Evolutionary conservation across 2,797 vertebrate genomes (phyloP), one percentile per base, ranked within the genome.

Genomic region (Rhincodon typus): DNA sequence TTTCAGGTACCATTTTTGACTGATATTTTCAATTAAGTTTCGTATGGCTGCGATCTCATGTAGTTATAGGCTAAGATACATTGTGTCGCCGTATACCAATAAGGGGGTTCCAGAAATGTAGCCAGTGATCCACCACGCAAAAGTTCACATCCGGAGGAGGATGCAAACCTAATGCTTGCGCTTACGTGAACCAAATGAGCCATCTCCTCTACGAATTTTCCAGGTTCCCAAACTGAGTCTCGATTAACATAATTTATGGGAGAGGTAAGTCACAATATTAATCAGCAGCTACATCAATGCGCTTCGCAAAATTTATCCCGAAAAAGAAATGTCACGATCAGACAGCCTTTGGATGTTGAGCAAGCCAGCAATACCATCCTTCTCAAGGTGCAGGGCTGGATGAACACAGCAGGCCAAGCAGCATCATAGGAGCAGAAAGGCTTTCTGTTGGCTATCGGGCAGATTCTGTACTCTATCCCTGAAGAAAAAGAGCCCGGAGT

Each of bases 401-500:
- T n/a, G n/a, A n/a, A n/a, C n/a, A n/a, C n/a, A n/a, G n/a, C n/a
- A n/a, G n/a, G n/a, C n/a, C n/a, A n/a, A n/a, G n/a, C n/a, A n/a
- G n/a, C n/a, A n/a, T n/a, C n/a, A n/a, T n/a, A n/a, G n/a, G n/a
- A n/a, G n/a, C n/a, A n/a, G n/a, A n/a, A n/a, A n/a, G n/a, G n/a
- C n/a, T n/a, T n/a, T n/a, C n/a, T n/a, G n/a, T n/a, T n/a, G 17
- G 96, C 96, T 27, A 86, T 96, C 84, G 97, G 96, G 95, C 97
- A 97, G 1, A 82, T 97, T 87, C 97, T 96, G 96, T 97, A 97
- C 96, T 96, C 38, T 0, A 57, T 96, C 4, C 96, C 96, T 0
- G 97, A 98, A 96, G 97, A 98, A 96, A 88, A 97, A 94, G 97
- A 97, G 69, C 96, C 30, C 1, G 97, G 97, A 96, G 97, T 97